Conservation (phyloP, 37 sponge, comb jelly and placozoan species). For the Agelas oroides region DNA sequence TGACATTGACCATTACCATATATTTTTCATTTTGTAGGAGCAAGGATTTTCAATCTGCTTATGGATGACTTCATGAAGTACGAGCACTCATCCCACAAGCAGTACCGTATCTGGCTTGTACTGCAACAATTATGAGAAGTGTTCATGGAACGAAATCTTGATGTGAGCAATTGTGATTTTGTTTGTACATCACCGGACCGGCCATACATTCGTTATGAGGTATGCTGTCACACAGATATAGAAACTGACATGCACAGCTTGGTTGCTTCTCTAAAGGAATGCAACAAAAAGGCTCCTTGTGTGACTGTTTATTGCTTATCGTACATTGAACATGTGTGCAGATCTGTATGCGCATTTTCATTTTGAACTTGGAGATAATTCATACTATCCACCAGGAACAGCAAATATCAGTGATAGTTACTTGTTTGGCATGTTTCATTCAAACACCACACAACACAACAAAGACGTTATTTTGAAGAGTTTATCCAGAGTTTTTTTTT, state of each 20-base stretch:
- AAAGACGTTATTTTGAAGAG: no score
- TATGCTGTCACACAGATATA: neutral
- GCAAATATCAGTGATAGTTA: slow-evolving; percentile 36
- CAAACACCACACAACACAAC: slow-evolving; percentile 1
- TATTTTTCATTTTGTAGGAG: slow-evolving; percentile 15
- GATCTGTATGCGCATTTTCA: slow-evolving; percentile 41
- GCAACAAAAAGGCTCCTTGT: slow-evolving; percentile 22
- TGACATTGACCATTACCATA: no score
- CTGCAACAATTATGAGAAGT: slow-evolving; percentile 20
- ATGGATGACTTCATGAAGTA: slow-evolving; percentile 33
- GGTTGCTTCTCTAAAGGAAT: slow-evolving; percentile 4
- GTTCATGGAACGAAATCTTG: neutral
- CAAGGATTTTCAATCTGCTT: slow-evolving; percentile 47
- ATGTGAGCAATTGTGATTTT: slow-evolving; percentile 18
- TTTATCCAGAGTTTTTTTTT: slow-evolving; percentile 41
- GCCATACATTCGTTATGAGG: slow-evolving; percentile 53
- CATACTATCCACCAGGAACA: slow-evolving; percentile 60
- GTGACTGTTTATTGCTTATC: slow-evolving; percentile 61
- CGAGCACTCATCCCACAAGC: slow-evolving; percentile 37
- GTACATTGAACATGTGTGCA: slow-evolving; percentile 55
- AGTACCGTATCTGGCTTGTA: slow-evolving; percentile 24
- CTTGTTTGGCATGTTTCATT: slow-evolving; percentile 58
- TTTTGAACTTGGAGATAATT: slow-evolving; percentile 10
- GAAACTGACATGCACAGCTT: slow-evolving; percentile 5
- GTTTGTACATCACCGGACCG: slow-evolving; percentile 32